phyloP scores from a whole-genome alignment of 1,140 invertebrate genomes.

The Drosophila guanche region DNA sequence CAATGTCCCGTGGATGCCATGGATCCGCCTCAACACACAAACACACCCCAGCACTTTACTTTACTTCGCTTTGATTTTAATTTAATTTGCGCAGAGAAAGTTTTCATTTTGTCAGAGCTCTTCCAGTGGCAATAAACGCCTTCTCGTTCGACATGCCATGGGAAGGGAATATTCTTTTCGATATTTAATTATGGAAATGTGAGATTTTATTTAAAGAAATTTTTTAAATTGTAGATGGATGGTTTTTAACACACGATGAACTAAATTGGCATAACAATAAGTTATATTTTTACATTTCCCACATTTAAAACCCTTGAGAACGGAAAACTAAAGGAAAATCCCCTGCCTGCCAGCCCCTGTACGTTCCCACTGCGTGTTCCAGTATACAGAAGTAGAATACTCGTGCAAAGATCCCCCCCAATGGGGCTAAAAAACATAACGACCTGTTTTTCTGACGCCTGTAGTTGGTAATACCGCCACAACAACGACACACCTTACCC shows the following conservation, averaged over 20 bases:
- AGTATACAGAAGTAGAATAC: not conserved
- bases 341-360: not conserved
- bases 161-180: not conserved
- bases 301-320: slow-evolving; percentile 25
- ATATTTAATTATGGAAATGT: slow-evolving; percentile 7
- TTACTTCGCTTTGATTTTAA: slow-evolving; percentile 54
- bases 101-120: slow-evolving; percentile 38
- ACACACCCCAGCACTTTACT: slow-evolving; percentile 18
- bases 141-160: not conserved
- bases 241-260: not conserved
- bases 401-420: slow-evolving; percentile 23
- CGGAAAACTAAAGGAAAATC: slow-evolving; percentile 4
- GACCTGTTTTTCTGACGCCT: slow-evolving; percentile 61
- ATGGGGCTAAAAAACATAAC: slow-evolving; percentile 41
- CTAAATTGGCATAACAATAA: slow-evolving; percentile 5
- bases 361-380: not conserved
- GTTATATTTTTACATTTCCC: slow-evolving; percentile 17
- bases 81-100: slow-evolving; percentile 55
- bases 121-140: slow-evolving; percentile 25
- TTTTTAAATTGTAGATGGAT: not conserved
- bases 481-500: slow-evolving; percentile 59
- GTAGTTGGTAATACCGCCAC: slow-evolving; percentile 40
- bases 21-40: slow-evolving; percentile 4
- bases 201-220: not conserved
- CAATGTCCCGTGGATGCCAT: slow-evolving; percentile 6